phyloP scores from a whole-genome alignment of 2,888 invertebrate species.

The Epinotia nisella region DNA sequence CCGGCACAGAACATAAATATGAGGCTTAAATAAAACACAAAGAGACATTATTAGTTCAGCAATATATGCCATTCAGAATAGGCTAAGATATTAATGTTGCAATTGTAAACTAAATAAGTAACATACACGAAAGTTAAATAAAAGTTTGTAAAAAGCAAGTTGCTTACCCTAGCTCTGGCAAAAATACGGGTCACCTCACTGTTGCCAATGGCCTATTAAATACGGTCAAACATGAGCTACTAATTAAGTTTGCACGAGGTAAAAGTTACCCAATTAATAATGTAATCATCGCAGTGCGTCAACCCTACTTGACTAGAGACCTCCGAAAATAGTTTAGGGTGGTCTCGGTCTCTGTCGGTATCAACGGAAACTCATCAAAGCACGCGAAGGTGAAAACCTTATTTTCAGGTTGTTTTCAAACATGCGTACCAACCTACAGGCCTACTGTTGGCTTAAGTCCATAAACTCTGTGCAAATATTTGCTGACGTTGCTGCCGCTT shows the following conservation, averaged over 20 bases:
- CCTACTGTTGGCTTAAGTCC: neutral
- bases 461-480: constrained; percentile 1
- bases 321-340: constrained; percentile 35
- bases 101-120: no score
- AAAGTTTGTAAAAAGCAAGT: no score
- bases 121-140: no score
- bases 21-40: no score
- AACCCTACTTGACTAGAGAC: constrained; percentile 22
- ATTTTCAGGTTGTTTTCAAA: constrained; percentile 11
- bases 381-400: constrained; percentile 25
- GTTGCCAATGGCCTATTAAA: neutral
- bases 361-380: constrained; percentile 13
- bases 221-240: neutral
- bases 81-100: no score
- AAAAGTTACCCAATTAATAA: no score
- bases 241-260: neutral
- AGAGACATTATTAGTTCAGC: no score
- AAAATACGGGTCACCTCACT: no score
- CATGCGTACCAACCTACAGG: neutral
- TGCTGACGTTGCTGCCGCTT: neutral
- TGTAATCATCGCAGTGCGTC: neutral
- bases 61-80: no score
- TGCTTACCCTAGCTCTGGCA: no score
- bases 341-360: constrained; percentile 5
- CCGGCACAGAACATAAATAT: no score